Percentiles rank a stretch among this genome's conserved stretches.
Conservation (phyloP, 1,140 invertebrate species). For the Macrosteles quadrilineatus region DNA sequence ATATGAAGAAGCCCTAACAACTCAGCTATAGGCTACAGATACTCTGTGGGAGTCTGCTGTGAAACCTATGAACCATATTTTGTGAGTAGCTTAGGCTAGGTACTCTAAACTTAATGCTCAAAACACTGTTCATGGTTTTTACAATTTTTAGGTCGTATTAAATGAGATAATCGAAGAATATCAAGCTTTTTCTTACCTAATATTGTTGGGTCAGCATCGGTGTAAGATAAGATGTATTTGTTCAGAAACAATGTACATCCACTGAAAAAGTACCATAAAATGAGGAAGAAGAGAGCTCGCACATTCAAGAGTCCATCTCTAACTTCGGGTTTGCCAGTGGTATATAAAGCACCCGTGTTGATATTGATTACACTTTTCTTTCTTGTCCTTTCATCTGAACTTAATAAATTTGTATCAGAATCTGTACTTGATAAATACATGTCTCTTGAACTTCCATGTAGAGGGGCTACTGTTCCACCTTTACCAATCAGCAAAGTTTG, state of each 20-base stretch:
- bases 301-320: constrained; percentile 61
- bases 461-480: background rate
- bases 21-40: too few species aligned
- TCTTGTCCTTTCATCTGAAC: constrained; percentile 33
- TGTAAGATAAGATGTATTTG: constrained; percentile 78
- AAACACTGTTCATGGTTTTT: too few species aligned
- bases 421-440: background rate
- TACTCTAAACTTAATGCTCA: too few species aligned
- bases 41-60: too few species aligned
- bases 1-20: too few species aligned
- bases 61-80: too few species aligned
- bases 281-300: constrained; percentile 66
- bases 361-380: constrained; percentile 34
- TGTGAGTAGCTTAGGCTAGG: too few species aligned
- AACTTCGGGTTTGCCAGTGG: constrained; percentile 20
- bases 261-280: constrained; percentile 79
- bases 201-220: constrained; percentile 76
- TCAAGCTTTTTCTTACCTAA: constrained; percentile 61
- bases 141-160: too few species aligned
- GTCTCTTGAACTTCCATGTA: constrained; percentile 9
- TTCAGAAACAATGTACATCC: constrained; percentile 79
- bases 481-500: background rate
- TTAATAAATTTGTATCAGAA: background rate
- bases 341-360: constrained; percentile 3
- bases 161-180: background rate